phyloP scores from a whole-genome alignment of 2,113 vertebrate species.

The Perca schrenkii region DNA sequence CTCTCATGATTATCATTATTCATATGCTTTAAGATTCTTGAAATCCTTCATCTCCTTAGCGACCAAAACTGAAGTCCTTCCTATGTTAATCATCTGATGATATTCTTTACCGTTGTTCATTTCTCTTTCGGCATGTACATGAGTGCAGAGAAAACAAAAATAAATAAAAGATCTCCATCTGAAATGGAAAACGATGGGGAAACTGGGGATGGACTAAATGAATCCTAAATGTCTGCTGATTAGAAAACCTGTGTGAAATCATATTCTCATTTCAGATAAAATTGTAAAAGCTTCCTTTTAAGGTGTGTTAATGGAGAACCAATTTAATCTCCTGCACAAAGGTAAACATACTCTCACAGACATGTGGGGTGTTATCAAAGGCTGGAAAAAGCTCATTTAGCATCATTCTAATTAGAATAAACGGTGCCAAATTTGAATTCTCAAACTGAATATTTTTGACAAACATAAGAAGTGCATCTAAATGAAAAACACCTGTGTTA shows the following conservation, averaged over 20 bases:
- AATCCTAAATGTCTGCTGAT: slow-evolving; percentile 78
- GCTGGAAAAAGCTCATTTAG: slow-evolving; percentile 75
- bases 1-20: slow-evolving; percentile 75
- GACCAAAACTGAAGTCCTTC: slow-evolving; percentile 61
- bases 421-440: slow-evolving; percentile 78
- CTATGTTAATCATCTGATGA: slow-evolving; percentile 74
- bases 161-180: slow-evolving; percentile 69
- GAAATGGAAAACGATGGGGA: slow-evolving; percentile 64
- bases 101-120: slow-evolving; percentile 68
- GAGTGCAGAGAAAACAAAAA: slow-evolving; percentile 71
- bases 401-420: slow-evolving; percentile 80
- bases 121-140: slow-evolving; percentile 48
- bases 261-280: slow-evolving; percentile 80
- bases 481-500: slow-evolving; percentile 77
- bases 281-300: slow-evolving; percentile 78
- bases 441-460: slow-evolving; percentile 65
- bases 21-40: slow-evolving; percentile 73
- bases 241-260: slow-evolving; percentile 81
- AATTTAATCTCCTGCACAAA: slow-evolving; percentile 81
- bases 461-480: slow-evolving; percentile 60
- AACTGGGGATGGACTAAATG: slow-evolving; percentile 71
- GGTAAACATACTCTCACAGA: slow-evolving; percentile 75
- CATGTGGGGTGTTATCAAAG: slow-evolving; percentile 69
- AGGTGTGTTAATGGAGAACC: slow-evolving; percentile 77
- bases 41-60: slow-evolving; percentile 69